These are phyloP conservation scores for Lordiphosa andalusiaca DNA, from an alignment of 2,888 invertebrate species.

Conservation along the genomic window DNA sequence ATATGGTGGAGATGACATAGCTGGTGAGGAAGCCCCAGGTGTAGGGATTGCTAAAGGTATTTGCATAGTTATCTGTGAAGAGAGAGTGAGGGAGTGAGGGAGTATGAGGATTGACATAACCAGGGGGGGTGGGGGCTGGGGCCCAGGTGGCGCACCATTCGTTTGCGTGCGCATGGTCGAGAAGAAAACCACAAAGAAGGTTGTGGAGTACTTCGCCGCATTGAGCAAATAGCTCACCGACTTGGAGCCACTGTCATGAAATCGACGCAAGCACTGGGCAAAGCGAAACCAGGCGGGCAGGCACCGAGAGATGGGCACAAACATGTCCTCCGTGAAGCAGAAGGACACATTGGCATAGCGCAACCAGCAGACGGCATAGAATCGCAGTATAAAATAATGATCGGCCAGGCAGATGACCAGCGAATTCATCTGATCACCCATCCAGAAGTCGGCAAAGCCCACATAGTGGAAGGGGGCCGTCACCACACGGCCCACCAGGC, in stretches of 20 bases:
- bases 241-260: constrained; percentile 91
- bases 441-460: constrained; percentile 98
- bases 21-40: constrained; percentile 92
- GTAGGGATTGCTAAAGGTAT: constrained; percentile 87
- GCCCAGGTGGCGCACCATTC: constrained; percentile 78
- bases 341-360: constrained; percentile 6
- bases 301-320: constrained; percentile 91
- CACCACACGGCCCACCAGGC: constrained; percentile 85
- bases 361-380: constrained; percentile 83
- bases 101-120: no score
- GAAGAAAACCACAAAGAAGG: constrained; percentile 95
- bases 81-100: neutral
- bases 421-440: constrained; percentile 96
- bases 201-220: constrained; percentile 97
- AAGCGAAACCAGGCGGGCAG: constrained; percentile 99
- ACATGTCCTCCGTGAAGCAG: constrained; percentile 84
- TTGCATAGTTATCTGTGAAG: constrained; percentile 82
- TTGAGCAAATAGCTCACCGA: constrained; percentile 96
- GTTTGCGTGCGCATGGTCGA: constrained; percentile 82
- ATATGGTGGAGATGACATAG: constrained; percentile 91
- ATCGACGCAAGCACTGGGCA: constrained; percentile 96
- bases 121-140: no score
- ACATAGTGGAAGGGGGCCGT: constrained; percentile 95
- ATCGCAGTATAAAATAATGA: constrained; percentile 94
- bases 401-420: constrained; percentile 93